Base-by-base conservation (phyloP, 2,113 vertebrate species). In the Sorex araneus region DNA sequence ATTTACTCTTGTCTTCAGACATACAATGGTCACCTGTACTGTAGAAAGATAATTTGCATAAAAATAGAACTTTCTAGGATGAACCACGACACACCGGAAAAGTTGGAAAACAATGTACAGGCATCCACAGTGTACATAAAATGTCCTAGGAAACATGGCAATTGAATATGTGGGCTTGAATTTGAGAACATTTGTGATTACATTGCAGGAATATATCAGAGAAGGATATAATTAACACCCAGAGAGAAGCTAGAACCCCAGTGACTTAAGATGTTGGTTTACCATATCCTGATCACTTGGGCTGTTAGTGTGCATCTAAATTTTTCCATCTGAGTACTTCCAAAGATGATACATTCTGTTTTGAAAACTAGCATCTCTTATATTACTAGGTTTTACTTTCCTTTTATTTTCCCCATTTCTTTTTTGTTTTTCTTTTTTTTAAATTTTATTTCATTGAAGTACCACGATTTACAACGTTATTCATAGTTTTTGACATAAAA, bases 321-420 rank as follows among this genome's bases (percentile, higher is more conserved):
- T 92, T 78, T 47, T 92, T 88, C 79, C 43, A 70, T 93, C 12
- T 71, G 47, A 88, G 70, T 90, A 28, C 91, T 71, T 94, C 60
- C n/a, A 94, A 91, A 67, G 71, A 73, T 73, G 66, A 66, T 84
- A 77, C 60, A 75, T 73, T 86, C 83, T 95, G 23, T 89, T 94
- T 77, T 87, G 32, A 93, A 74, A 94, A 84, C 40, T 66, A 32
- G 71, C 47, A 93, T 91, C 84, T 74, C 90, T 90, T 89, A 16
- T 36, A 83, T 89, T 89, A 88, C 57, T 74, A 40, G 15, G 6
- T 69, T 77, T 74, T 71, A 10, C 64, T 85, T 90, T 32, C 60
- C 30, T 84, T 87, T 89, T 60, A 76, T 63, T 66, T 27, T 6
- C 45, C 45, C 2, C 70, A 71, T 32, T 36, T 34, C 32, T 71